phyloP scores from a whole-genome alignment of 1,140 invertebrate species.

The Chrysomallon squamiferum region DNA sequence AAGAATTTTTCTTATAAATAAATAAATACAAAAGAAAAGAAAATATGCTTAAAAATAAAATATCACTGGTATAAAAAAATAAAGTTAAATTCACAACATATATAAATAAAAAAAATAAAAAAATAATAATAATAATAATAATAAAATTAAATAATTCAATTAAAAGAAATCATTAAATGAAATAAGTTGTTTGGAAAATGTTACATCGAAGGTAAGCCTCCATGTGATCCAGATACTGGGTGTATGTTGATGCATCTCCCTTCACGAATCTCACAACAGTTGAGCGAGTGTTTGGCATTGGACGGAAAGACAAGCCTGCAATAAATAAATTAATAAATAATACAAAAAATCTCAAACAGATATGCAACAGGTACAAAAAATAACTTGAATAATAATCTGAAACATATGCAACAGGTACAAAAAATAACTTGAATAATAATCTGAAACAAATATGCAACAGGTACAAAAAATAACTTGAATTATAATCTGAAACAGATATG shows the following conservation, averaged over 20 bases:
- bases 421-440: not conserved
- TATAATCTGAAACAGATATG: not conserved
- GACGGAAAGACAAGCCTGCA: conserved; percentile 80
- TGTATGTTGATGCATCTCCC: conserved; percentile 39
- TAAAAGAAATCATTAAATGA: too few species aligned
- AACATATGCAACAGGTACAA: not conserved
- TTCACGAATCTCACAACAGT: conserved; percentile 88
- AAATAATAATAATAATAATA: too few species aligned
- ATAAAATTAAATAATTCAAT: too few species aligned
- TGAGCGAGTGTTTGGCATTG: conserved; percentile 91
- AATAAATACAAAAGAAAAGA: too few species aligned
- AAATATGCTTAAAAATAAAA: too few species aligned
- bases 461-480: not conserved
- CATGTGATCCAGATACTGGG: conserved; percentile 43
- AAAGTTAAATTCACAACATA: too few species aligned
- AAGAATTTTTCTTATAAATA: too few species aligned
- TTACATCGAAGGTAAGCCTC: conserved; percentile 44
- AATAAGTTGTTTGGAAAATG: conserved; percentile 1
- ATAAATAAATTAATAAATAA: conserved; percentile 11
- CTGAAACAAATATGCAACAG: too few species aligned
- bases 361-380: too few species aligned
- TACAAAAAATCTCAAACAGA: too few species aligned
- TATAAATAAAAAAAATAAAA: too few species aligned
- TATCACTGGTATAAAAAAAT: too few species aligned
- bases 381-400: not conserved